Evolutionary conservation across 2,797 vertebrate genomes (phyloP), one percentile per base, ranked within the genome.

Genomic region (Ctenopoma kingsleyae): DNA sequence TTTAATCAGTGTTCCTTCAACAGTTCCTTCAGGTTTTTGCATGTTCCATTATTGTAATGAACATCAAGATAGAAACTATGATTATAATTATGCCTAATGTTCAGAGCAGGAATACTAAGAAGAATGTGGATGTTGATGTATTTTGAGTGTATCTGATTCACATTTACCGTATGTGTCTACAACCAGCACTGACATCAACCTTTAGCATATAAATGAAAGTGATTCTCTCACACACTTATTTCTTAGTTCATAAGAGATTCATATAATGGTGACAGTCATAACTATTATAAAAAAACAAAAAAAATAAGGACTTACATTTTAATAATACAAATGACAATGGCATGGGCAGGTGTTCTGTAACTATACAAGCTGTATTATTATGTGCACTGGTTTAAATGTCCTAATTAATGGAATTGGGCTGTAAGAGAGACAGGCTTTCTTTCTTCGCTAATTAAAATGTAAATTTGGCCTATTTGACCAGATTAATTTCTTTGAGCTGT

Each of bases 371-470:
- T 49, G 49, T 1, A 8, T 1, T 5, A 6, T 6, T 10, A 40
- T 27, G 17, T 77, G 65, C 32, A 6, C 72, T 54, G 67, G 41
- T 84, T 74, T 76, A 78, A 86, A 55, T 77, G 75, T 10, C 78
- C 88, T 84, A 67, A 78, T 86, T 85, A 85, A 78, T 81, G 23
- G 71, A 88, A 76, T 41, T 59, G 69, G 78, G 67, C 74, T 76
- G 17, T 44, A 51, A 67, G 61, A 57, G 56, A 67, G 67, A 71
- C 22, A 5, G 36, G 41, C 40, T 56, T 55, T 59, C 38, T 50
- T 56, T 70, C 23, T 27, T 20, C 23, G 58, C 76, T 88, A 83
- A 88, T 87, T 88, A 82, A 78, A 83, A 74, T 8, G 17, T 52
- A 65, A 43, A 71, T 67, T 47, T 75, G 78, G 15, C 74, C 76